A percentile compares a stretch with the other conserved stretches of the same genome.
Evolutionary conservation across 2,888 invertebrate species (phyloP).

Genomic region (Lamproptera curius): DNA sequence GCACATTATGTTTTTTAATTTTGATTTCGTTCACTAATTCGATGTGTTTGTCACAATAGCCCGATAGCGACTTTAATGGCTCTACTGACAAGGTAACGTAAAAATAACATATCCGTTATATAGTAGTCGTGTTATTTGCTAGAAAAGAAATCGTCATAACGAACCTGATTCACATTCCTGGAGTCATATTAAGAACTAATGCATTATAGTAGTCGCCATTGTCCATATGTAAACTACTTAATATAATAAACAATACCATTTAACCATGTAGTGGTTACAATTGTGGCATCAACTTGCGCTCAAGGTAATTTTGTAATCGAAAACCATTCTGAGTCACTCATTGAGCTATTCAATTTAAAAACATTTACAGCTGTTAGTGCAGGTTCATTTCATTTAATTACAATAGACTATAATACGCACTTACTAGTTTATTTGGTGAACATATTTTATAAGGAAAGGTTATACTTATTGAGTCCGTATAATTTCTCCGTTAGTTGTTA

Average conservation of each 20-base stretch:
- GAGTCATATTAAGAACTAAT: constrained; percentile 11
- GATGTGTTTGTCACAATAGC: constrained; percentile 88
- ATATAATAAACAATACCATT: too few relatives aligned
- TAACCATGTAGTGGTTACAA: too few relatives aligned
- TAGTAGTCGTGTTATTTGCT: constrained; percentile 39
- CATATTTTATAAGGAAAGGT: background rate
- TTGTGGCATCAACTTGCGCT: background rate
- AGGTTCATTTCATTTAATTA: too few relatives aligned
- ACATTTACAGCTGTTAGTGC: too few relatives aligned
- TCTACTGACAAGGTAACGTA: constrained; percentile 93
- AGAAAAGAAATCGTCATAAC: constrained; percentile 9
- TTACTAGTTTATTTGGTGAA: constrained; percentile 3
- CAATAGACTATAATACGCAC: background rate
- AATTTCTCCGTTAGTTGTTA: constrained; percentile 1
- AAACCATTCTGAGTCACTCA: background rate
- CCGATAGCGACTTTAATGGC: constrained; percentile 97
- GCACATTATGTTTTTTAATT: constrained; percentile 37
- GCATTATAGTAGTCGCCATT: too few relatives aligned
- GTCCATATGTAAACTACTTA: too few relatives aligned
- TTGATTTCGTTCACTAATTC: constrained; percentile 65
- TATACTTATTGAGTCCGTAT: background rate
- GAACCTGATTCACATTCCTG: background rate
- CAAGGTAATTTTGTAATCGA: background rate
- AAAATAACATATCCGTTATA: constrained; percentile 43
- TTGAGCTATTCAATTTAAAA: background rate